phyloP scores from a whole-genome alignment of 2,888 invertebrate species.

The Exocentrus adspersus region DNA sequence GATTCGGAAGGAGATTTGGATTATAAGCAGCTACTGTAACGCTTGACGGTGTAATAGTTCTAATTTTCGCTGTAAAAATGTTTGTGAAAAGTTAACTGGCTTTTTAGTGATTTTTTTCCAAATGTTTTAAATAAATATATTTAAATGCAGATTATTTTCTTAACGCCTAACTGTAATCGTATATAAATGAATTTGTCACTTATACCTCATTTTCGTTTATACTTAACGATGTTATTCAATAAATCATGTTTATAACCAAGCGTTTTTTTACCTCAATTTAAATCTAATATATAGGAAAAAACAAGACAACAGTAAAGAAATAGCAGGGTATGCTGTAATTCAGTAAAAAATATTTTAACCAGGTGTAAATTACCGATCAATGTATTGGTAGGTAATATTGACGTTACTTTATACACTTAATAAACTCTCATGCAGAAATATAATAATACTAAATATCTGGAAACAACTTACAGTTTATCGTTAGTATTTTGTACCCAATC shows the following conservation, averaged over 20 bases:
- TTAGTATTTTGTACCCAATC: no score
- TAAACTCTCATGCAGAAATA: no score
- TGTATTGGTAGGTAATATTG: no score
- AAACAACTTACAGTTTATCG: no score
- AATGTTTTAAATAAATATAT: not conserved
- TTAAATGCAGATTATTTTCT: slow-evolving; percentile 7
- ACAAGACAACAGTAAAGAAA: no score
- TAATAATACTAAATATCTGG: no score
- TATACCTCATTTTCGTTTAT: not conserved
- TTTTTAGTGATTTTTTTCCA: slow-evolving; percentile 12
- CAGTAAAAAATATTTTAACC: no score
- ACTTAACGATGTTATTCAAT: slow-evolving; percentile 5
- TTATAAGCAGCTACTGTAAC: slow-evolving; percentile 34
- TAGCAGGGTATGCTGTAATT: no score
- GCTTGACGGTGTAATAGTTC: slow-evolving; percentile 17
- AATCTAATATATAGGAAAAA: not conserved
- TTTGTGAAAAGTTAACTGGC: slow-evolving; percentile 2
- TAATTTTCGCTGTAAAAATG: slow-evolving; percentile 18
- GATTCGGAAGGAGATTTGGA: slow-evolving; percentile 78
- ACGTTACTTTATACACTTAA: no score
- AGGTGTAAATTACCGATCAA: no score
- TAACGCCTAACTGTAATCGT: slow-evolving; percentile 1
- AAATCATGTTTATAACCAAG: slow-evolving; percentile 6
- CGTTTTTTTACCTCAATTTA: not conserved
- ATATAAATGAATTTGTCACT: not conserved